Evolutionary conservation across 2,888 invertebrate species (phyloP), one percentile per base, ranked within the genome.

Genomic region (Habrosyne pyritoides): DNA sequence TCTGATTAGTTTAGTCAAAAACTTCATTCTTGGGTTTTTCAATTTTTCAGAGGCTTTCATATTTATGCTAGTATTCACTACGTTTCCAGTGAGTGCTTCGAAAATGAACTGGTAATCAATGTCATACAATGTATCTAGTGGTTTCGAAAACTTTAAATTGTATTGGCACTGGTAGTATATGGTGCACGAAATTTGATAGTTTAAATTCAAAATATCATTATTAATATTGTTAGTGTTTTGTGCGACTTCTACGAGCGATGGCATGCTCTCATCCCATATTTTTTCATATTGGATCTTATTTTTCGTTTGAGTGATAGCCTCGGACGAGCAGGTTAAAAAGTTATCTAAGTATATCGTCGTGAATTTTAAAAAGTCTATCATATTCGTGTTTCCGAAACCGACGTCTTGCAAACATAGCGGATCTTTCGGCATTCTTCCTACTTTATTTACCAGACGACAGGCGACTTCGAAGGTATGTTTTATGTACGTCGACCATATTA

Each of bases 401-500:
- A 96, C 93, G 64, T 96, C 96, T 89, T 97, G 97, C 56, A 94
- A 89, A 67, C 97, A 97, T 53, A 98, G 89, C 63, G 96, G 94
- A 71, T 98, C 98, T 83, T 97, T 97, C 0, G 98, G 98, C 53
- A 97, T 86, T 82, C 97, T 96, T 0, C 98, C 97, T 3, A 95
- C 94, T 89, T 96, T 98, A 74, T 96, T 97, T 64, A 95, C 94
- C 21, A 98, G 90, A 68, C 96, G 95, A 60, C 96, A 95, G 21
- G 95, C 93, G 2, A 95, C 93, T 87, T 97, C 96, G 73, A 98
- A 94, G 18, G 95, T 93, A 71, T 96, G 96, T 76, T 95, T 96
- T n/a, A 98, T 89, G 75, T 98, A 97, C 53, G 97, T 96, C 53
- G 96, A 96, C 98, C 98, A 99, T 67, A 98, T 93, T 78, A 99